phyloP scores from a whole-genome alignment of 2,113 vertebrate genomes.

The Montifringilla adamsi region DNA sequence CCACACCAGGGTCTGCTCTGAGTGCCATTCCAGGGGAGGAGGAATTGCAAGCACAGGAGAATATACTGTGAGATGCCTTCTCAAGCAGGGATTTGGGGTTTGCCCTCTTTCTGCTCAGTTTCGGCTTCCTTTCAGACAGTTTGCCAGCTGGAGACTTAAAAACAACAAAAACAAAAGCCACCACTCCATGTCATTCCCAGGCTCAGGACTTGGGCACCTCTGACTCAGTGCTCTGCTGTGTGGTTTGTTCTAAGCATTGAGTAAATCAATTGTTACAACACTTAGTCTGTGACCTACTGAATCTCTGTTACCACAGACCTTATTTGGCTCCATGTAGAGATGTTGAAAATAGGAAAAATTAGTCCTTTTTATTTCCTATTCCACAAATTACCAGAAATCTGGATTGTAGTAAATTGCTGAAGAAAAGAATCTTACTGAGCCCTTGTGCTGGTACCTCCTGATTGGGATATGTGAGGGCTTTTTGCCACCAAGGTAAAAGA shows the following conservation, averaged over 20 bases:
- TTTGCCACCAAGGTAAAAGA: neutral
- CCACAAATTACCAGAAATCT: neutral
- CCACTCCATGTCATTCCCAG: neutral
- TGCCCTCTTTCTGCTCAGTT: neutral
- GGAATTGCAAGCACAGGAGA: neutral
- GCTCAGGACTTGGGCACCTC: neutral
- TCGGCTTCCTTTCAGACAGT: neutral
- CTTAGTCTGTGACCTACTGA: neutral
- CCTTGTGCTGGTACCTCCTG: neutral
- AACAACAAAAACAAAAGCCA: neutral
- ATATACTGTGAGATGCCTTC: neutral
- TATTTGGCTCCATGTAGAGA: neutral
- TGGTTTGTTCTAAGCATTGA: neutral
- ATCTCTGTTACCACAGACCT: neutral
- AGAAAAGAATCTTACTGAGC: neutral
- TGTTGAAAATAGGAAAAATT: constrained; percentile 4
- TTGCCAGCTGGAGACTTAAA: neutral
- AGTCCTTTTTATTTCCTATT: neutral
- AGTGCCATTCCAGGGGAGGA: neutral
- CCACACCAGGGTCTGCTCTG: neutral
- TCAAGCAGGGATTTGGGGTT: neutral
- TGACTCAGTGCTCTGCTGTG: neutral
- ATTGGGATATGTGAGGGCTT: neutral
- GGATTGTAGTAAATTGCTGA: neutral
- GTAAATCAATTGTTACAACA: neutral